Base-by-base conservation (phyloP, 2,797 vertebrate species). In the Rhynchotus rufescens region DNA sequence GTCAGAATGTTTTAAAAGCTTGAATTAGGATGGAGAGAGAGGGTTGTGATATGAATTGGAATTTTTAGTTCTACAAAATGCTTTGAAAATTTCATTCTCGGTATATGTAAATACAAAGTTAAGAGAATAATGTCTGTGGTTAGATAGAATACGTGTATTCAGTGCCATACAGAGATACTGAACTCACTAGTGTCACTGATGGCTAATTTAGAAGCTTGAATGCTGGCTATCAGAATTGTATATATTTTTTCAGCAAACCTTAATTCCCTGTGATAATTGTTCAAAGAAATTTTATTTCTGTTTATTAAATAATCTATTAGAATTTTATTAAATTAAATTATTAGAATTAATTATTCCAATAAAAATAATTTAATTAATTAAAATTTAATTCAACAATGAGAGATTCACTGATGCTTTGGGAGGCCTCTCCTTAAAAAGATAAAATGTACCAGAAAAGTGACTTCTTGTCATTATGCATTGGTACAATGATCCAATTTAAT, bases 401-500 rank as follows among this genome's bases (percentile, higher is more conserved):
- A 88, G 52, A 75, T n/a, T 80, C 19, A 36, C 15, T 73, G 87
- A 49, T 47, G 25, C 49, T 72, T 89, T 56, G 38, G 25, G 69
- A 86, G 81, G 28, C 40, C 77, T 86, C 82, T 90, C 7, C 47
- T 85, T 77, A 56, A 86, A 74, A 74, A 69, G 42, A 34, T 54
- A 47, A 85, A 80, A 71, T 66, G 40, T 90, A 87, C 89, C 89
- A 71, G 68, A 49, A 56, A 15, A 86, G 36, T 78, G 73, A 44
- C 77, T 85, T 52, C 67, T 71, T 86, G 77, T 89, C 1, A 0
- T 89, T 56, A 9, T 74, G 49, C 80, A 17, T 61, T 79, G 57
- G 47, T 89, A 81, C 80, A 95, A 54, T 79, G 71, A 61, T 75
- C 85, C 91, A 73, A 84, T 93, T 92, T 84, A 89, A 76, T 69